Percentiles rank a stretch among this genome's conserved stretches.
Conservation (phyloP, 1,140 invertebrate species). For the Aethina tumida region DNA sequence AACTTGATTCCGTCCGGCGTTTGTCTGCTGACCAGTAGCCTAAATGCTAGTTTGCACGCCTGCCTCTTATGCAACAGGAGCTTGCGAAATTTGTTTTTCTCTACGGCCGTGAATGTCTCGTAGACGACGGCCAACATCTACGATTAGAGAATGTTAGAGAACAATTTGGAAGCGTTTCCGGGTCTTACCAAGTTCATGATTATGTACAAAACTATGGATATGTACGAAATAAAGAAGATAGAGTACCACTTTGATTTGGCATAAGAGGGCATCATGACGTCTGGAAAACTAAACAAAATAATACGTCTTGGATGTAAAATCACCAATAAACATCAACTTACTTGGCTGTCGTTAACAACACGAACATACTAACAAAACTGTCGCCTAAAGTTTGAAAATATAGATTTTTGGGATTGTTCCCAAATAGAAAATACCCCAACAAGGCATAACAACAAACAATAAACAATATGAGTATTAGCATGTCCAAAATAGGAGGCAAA, state of each 20-base stretch:
- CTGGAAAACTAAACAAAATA: conserved; percentile 62
- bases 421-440: conserved; percentile 76
- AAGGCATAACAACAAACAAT: conserved; percentile 79
- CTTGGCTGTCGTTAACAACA: conserved; percentile 86
- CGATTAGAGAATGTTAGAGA: conserved; percentile 15
- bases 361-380: conserved; percentile 84
- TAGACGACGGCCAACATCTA: conserved; percentile 85
- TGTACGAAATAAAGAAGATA: conserved; percentile 81
- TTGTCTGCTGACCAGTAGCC: conserved; percentile 62
- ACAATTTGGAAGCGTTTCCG: conserved; percentile 2
- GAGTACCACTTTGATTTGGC: conserved; percentile 68
- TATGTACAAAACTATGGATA: conserved; percentile 70
- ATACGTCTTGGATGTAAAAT: conserved; percentile 11
- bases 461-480: conserved; percentile 76
- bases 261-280: conserved; percentile 91
- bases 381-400: conserved; percentile 71
- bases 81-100: conserved; percentile 81
- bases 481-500: conserved; percentile 80
- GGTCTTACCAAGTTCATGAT: conserved; percentile 76
- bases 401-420: conserved; percentile 56
- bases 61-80: conserved; percentile 73
- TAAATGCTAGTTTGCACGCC: conserved; percentile 76
- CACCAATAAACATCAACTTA: conserved; percentile 42
- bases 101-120: conserved; percentile 79
- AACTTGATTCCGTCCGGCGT: conserved; percentile 58